phyloP scores from a whole-genome alignment of 2,797 vertebrate genomes.

The Falco naumanni region DNA sequence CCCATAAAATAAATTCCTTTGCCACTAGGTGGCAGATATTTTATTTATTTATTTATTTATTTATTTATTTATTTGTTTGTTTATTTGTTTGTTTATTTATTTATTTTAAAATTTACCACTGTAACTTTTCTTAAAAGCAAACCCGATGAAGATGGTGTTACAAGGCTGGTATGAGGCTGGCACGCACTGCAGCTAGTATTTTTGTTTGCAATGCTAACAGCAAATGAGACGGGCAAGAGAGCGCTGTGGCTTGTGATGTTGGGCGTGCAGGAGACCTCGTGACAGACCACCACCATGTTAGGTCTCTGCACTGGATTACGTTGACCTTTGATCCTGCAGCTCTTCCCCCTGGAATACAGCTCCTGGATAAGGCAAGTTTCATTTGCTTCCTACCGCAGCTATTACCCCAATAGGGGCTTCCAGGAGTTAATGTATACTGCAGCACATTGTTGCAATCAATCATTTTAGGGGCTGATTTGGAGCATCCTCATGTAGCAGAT shows the following conservation, averaged over 20 bases:
- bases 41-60: not conserved
- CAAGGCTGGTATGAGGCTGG: not conserved
- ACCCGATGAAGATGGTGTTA: not conserved
- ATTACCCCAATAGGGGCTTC: not conserved
- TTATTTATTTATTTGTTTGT: not conserved
- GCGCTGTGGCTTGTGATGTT: not conserved
- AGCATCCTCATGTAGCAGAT: not conserved
- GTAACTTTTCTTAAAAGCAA: not conserved
- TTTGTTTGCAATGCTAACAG: not conserved
- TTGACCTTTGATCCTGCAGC: not conserved
- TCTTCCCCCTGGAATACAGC: not conserved
- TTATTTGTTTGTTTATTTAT: not conserved
- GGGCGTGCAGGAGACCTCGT: accelerated
- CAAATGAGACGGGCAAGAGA: not conserved
- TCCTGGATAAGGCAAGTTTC: not conserved
- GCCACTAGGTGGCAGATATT: constrained; percentile 68
- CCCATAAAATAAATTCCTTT: not conserved
- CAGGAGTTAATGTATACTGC: not conserved
- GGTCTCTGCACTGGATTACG: not conserved
- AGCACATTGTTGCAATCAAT: not conserved
- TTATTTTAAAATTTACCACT: not conserved
- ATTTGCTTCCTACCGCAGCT: not conserved
- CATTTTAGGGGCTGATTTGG: not conserved
- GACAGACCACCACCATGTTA: accelerated
- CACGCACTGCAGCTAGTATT: not conserved